A percentile compares a stretch with the other conserved stretches of the same genome.
phyloP scores from a whole-genome alignment of 2,797 vertebrate genomes.

The Ctenopoma multispine region DNA sequence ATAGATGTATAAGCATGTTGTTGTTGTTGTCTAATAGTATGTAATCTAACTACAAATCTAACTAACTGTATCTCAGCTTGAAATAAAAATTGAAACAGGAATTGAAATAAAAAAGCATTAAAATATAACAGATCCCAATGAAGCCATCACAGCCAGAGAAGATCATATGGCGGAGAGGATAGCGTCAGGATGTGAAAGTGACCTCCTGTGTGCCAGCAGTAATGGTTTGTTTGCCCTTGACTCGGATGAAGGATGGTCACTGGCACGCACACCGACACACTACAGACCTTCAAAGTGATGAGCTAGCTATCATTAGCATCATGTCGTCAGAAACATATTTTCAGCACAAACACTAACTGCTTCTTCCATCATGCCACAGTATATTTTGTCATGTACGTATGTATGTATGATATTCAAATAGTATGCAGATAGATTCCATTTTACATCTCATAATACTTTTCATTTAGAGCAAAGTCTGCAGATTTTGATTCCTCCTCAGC shows the following conservation, averaged over 20 bases:
- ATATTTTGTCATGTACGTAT: not conserved
- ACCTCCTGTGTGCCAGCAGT: conserved; percentile 27
- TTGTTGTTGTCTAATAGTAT: not conserved
- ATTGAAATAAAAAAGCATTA: too few species aligned
- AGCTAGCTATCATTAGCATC: conserved; percentile 50
- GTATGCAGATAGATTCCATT: not conserved
- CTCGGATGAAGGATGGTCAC: conserved; percentile 39
- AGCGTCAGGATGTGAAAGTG: conserved; percentile 17
- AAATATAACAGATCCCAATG: too few species aligned
- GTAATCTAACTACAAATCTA: conserved; percentile 1
- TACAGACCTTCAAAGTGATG: conserved; percentile 11
- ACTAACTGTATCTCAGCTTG: conserved; percentile 12
- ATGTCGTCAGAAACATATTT: not conserved
- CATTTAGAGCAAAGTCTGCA: not conserved
- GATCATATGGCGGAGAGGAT: not conserved
- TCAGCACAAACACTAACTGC: not conserved
- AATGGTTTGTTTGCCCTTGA: conserved; percentile 49
- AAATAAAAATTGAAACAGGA: too few species aligned
- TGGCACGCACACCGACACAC: not conserved
- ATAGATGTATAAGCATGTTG: too few species aligned
- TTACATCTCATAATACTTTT: not conserved
- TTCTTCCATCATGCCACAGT: not conserved
- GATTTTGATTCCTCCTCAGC: conserved; percentile 1
- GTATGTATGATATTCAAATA: not conserved
- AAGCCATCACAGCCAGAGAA: not conserved